phyloP scores from a whole-genome alignment of 2,113 vertebrate species.

The Anseranas semipalmata region DNA sequence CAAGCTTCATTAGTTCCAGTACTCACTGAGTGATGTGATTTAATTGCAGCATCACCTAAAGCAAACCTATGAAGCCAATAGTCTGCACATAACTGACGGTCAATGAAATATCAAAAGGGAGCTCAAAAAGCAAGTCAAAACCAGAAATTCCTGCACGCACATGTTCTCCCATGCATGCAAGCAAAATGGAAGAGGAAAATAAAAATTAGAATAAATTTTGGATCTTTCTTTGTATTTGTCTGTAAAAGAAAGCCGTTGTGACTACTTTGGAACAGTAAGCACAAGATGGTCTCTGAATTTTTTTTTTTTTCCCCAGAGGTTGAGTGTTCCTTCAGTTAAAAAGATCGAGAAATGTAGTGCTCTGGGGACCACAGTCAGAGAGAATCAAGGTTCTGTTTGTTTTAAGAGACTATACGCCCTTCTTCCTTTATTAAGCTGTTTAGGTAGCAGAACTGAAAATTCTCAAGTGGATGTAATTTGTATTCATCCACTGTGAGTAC shows the following conservation, averaged over 20 bases:
- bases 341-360: not conserved
- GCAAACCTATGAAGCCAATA: not conserved
- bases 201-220: not conserved
- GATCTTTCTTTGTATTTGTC: not conserved
- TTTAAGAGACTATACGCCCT: not conserved
- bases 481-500: not conserved
- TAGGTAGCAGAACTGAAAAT: not conserved
- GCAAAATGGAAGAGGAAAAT: not conserved
- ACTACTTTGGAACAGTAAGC: not conserved
- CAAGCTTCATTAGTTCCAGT: conserved; percentile 51
- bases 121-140: not conserved
- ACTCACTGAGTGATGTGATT: conserved; percentile 17
- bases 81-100: not conserved
- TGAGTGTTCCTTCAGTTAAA: not conserved
- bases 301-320: too few relatives aligned
- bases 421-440: not conserved
- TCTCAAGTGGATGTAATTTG: not conserved
- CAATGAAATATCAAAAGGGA: conserved; percentile 32
- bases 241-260: not conserved
- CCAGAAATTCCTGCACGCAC: not conserved
- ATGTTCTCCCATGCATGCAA: not conserved
- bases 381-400: not conserved
- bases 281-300: not conserved
- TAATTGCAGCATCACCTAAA: conserved; percentile 52
- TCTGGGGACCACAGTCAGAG: not conserved